Evolutionary conservation across 2,797 vertebrate species (phyloP), one percentile per base, ranked within the genome.

Genomic region (Notoglanidium macrostoma): DNA sequence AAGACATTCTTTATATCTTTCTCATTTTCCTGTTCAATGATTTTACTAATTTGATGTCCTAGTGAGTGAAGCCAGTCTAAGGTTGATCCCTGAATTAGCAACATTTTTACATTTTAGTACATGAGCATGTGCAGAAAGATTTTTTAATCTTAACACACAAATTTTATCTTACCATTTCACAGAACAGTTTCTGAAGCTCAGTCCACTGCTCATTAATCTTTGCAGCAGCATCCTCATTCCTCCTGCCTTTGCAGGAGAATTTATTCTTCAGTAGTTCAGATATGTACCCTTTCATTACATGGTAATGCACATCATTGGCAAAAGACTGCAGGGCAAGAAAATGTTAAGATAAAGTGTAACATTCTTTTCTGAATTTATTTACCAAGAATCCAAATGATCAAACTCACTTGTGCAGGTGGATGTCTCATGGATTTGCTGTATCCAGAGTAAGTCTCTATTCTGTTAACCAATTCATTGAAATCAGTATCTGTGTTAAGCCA

Each of bases 231-330:
- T 49, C 67, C 35, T 92, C 35, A 0, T 95, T 92, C n/a, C 92
- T 94, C 0, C 0, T 46, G n/a, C 54, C 0, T 54, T 80, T 11
- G 87, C 94, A 88, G 94, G 94, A 87, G 85, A 93, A 90, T 87
- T 23, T 0, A 77, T 92, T 90, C 86, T 89, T 95, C 92, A 97
- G 93, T 19, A 90, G 92, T 90, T 95, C 93, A 0, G 8, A 74
- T 63, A 97, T 90, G 57, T 97, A 97, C 85, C 94, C 92, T 0
- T 91, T 95, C 29, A 95, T 92, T 49, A 96, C 84, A 0, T 90
- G 92, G 2, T 93, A 94, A 90, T 97, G 95, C 49, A 92, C 9
- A 32, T 95, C 92, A 78, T 84, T 88, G 55, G 94, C 92, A n/a
- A 93, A 93, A 0, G 92, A 91, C 96, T 97, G 89, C 32, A 61